A percentile compares a stretch with the other conserved stretches of the same genome.
Conservation (phyloP, 2,888 invertebrate species). For the Cacoxenus indagator region DNA sequence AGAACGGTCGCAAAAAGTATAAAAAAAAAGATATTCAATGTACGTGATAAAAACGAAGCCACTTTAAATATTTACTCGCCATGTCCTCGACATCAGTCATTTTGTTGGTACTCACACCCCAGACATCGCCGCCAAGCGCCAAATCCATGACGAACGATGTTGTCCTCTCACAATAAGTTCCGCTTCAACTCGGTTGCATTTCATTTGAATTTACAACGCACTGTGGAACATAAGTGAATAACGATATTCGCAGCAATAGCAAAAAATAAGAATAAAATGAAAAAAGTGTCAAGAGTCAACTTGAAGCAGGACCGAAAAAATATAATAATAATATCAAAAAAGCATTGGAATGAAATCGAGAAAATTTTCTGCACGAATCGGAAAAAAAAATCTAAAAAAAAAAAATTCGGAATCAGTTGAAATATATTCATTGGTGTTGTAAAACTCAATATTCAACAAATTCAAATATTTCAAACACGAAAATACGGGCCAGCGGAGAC, state of each 20-base stretch:
- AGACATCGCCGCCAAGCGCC: neutral
- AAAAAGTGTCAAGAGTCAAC: constrained; percentile 25
- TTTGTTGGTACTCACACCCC: neutral
- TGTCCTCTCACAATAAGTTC: too few relatives aligned
- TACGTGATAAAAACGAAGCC: constrained; percentile 39
- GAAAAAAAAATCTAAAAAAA: constrained; percentile 29
- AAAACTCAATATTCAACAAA: constrained; percentile 24
- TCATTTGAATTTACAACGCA: constrained; percentile 60
- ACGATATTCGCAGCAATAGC: neutral
- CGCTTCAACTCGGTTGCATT: constrained; percentile 46
- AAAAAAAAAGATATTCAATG: constrained; percentile 41
- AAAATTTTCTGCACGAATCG: constrained; percentile 46
- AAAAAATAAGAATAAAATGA: neutral
- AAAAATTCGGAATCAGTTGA: constrained; percentile 32
- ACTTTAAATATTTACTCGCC: constrained; percentile 57
- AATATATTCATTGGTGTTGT: constrained; percentile 11
- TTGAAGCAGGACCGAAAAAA: constrained; percentile 16
- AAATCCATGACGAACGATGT: neutral
- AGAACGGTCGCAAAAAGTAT: constrained; percentile 37
- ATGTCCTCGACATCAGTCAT: constrained; percentile 21
- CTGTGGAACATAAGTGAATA: constrained; percentile 2
- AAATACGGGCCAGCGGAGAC: constrained; percentile 28
- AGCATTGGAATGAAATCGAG: constrained; percentile 47
- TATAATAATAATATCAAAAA: constrained; percentile 26
- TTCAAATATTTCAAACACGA: constrained; percentile 54